Base-by-base conservation (phyloP, 2,797 vertebrate species). In the Tympanoctomys barrerae region DNA sequence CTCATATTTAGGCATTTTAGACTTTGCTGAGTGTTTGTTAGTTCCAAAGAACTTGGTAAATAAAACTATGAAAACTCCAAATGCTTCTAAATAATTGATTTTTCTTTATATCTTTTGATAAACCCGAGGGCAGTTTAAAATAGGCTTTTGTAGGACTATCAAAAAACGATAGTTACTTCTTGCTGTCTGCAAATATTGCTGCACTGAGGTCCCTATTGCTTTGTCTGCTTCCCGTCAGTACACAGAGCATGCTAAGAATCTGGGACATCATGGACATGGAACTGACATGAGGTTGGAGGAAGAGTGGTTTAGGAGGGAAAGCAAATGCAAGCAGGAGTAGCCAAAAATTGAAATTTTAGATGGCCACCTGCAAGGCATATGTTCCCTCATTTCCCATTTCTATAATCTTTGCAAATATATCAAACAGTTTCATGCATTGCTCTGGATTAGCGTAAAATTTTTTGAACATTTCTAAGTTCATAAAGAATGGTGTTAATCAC, bases 51-150 rank as follows among this genome's bases (percentile, higher is more conserved):
- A 18, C 79, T 89, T 86, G 77, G 16, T 68, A 88, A 75, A 22
- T 92, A 33, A 96, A 85, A 73, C 92, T 87, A 85, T 77, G n/a
- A 83, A 95, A 73, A 14, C 59, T 68, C 46, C 36, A 78, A 80
- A 92, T 14, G 70, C 5, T 85, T 89, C 2, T 78, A 52, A 96
- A 64, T 86, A 87, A 90, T 36, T 83, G 68, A 94, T 71, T 5
- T 90, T 62, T 85, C n/a, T 70, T 18, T 22, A 5, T 5, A 22
- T 28, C 83, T 61, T 80, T 82, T 49, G 8, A 83, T 49, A 90
- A 54, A 86, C 7, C 7, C 79, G 62, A 62, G 73, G 21, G 11
- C 75, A 54, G 36, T 88, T 39, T 39, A 86, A 96, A 88, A 68
- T 39, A 82, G 5, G 52, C 22, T 79, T 89, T 73, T 86, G 12